phyloP scores from a whole-genome alignment of 2,113 vertebrate species.

The Anguilla rostrata region DNA sequence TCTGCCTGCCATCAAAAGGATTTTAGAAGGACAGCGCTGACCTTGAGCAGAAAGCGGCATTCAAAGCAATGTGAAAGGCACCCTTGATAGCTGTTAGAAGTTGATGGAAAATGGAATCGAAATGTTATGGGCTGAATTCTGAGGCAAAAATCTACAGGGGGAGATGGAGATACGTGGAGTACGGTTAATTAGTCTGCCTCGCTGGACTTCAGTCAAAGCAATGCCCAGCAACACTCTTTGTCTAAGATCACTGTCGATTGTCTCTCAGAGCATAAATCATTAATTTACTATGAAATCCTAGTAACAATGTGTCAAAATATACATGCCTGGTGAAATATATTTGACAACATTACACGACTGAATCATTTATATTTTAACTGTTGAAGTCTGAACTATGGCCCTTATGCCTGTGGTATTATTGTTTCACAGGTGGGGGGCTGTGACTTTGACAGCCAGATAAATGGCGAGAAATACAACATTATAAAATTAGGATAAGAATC shows the following conservation, averaged over 20 bases:
- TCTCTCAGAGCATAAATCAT: not conserved
- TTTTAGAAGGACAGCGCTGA: not conserved
- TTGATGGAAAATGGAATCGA: slow-evolving; percentile 27
- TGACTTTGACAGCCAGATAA: not conserved
- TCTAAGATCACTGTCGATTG: not conserved
- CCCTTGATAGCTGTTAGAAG: not conserved
- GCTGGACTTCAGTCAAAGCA: not conserved
- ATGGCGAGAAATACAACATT: not conserved
- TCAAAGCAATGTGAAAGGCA: slow-evolving; percentile 17
- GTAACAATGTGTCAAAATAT: not conserved
- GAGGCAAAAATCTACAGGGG: slow-evolving; percentile 6
- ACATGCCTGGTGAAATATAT: not conserved
- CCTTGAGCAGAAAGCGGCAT: slow-evolving; percentile 5
- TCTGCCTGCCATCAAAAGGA: not conserved
- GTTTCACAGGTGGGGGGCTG: not conserved
- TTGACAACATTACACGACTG: not conserved
- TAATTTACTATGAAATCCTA: not conserved
- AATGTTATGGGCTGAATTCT: slow-evolving; percentile 16
- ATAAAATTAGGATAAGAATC: not conserved
- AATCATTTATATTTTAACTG: not conserved
- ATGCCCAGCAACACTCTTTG: not conserved
- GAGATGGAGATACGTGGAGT: not conserved
- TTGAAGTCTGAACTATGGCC: not conserved
- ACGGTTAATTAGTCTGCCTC: not conserved
- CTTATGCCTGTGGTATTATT: not conserved